Evolutionary conservation across 2,888 invertebrate genomes (phyloP), one percentile per base, ranked within the genome.

Genomic region (Campoplex capitator): DNA sequence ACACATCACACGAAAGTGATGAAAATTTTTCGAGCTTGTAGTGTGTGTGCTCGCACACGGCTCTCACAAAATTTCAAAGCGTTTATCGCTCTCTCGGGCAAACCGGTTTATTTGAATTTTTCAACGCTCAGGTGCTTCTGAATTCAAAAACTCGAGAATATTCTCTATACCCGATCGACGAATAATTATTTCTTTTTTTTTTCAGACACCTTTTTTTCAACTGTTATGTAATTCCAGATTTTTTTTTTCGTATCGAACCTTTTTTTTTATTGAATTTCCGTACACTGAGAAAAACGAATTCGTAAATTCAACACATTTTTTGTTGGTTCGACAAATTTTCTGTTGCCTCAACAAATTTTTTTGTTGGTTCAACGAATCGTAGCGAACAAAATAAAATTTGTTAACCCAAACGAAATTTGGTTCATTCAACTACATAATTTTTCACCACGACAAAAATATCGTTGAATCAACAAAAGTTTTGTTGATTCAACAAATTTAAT

Each of bases 81-180:
- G 13, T 45, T 45, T 62, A 62, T 16, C 62, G 62, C 11, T 32
- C 62, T 62, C 62, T 0, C 23, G 16, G 9, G 16, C 32, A 62
- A 62, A 62, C 62, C 62, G 62, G 62, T 62, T 62, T 62, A 32
- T 62, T 32, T 32, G 13, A 62, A 62, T 62, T 16, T 62, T 62
- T 62, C 62, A 62, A 62, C 32, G 32, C 62, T 62, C 62, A 62
- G 62, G 62, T 62, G 62, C 62, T 62, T 32, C 62, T 62, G 62
- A 32, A 62, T 62, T 9, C 32, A 6, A 32, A 32, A 62, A 62
- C 16, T 62, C 32, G 8, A 62, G 2, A 62, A 38, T 38, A 38
- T 38, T 62, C 32, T 32, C 32, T 28, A 16, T 62, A 11, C 16
- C 0, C 16, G 11, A 32, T 23, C 16, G 38, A 3, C 62, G 62